Evolutionary conservation across 1,140 invertebrate species (phyloP).

Genomic region (Pissodes strobi): DNA sequence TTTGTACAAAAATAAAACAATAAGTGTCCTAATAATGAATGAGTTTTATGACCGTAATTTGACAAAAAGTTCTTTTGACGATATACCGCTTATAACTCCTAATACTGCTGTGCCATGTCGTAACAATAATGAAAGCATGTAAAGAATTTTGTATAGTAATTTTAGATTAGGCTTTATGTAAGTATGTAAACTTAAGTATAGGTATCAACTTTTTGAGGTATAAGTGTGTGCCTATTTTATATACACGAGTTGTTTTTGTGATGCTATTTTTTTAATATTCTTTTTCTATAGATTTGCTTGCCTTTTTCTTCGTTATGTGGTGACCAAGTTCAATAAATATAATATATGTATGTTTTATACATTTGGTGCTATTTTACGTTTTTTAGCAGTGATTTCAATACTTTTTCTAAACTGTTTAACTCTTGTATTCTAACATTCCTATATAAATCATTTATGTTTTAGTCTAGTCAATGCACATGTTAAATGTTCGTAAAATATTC

Average conservation of each 20-base stretch:
- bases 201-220: conserved; percentile 18
- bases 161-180: conserved; percentile 49
- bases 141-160: conserved; percentile 51
- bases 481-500: too few relatives aligned
- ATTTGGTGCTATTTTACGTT: background rate
- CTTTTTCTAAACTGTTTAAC: background rate
- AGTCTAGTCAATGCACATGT: too few relatives aligned
- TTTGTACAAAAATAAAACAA: too few relatives aligned
- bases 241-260: conserved; percentile 15
- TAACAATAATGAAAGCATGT: conserved; percentile 46
- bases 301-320: too few relatives aligned
- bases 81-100: conserved; percentile 39
- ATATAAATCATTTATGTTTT: too few relatives aligned
- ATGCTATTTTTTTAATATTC: conserved; percentile 9
- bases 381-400: background rate
- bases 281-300: conserved; percentile 4
- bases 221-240: conserved; percentile 6
- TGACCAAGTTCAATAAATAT: background rate
- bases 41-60: too few relatives aligned
- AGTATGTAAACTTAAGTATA: conserved; percentile 40
- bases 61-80: conserved; percentile 11
- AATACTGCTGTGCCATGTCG: conserved; percentile 53
- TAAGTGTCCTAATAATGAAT: too few relatives aligned
- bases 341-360: background rate
- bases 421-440: conserved; percentile 13